Base-by-base conservation (phyloP, 2,797 vertebrate species). In the Karalla daura region DNA sequence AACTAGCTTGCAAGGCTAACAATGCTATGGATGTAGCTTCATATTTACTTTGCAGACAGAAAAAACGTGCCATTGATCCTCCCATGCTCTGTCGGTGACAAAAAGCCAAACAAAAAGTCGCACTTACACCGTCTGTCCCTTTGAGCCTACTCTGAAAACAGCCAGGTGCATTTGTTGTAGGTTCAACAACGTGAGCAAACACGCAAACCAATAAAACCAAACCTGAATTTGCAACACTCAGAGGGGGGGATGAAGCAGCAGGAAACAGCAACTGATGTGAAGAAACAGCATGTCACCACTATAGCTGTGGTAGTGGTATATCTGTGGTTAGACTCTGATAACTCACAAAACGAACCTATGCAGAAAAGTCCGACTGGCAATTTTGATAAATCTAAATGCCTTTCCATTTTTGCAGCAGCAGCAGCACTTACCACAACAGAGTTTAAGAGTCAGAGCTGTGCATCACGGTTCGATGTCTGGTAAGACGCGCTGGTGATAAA, bases 201-300 rank as follows among this genome's bases (percentile, higher is more conserved):
- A 8, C 12, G 17, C 8, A 21, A 14, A 2, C 1, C 28, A 39
- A 25, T 30, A 33, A 15, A 44, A 41, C 5, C 18, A 28, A 1
- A 45, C 11, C 6, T 2, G 21, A 5, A 65, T 69, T 60, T 74
- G 67, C 59, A 77, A 77, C 56, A 65, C 44, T 27, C 14, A n/a
- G n/a, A n/a, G n/a, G n/a, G n/a, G 25, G 61, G 35, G 11, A 66
- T 52, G 63, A 65, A 67, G 30, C 14, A 32, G 51, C 73, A 51
- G 68, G 76, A 83, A 86, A 58, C 33, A 27, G 66, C 68, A 75
- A 65, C 3, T 67, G 32, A 49, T 63, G 7, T 74, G 64, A 81
- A 32, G 73, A 78, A 81, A 76, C 1, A 50, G 18, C n/a, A 11
- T 8, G 40, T 14, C 36, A 24, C 8, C 12, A 1, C 13, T 21